A percentile compares a stretch with the other conserved stretches of the same genome.
These are phyloP conservation scores for Prunella strophiata DNA, from an alignment of 2,797 vertebrate genomes.

Conservation along the genomic window DNA sequence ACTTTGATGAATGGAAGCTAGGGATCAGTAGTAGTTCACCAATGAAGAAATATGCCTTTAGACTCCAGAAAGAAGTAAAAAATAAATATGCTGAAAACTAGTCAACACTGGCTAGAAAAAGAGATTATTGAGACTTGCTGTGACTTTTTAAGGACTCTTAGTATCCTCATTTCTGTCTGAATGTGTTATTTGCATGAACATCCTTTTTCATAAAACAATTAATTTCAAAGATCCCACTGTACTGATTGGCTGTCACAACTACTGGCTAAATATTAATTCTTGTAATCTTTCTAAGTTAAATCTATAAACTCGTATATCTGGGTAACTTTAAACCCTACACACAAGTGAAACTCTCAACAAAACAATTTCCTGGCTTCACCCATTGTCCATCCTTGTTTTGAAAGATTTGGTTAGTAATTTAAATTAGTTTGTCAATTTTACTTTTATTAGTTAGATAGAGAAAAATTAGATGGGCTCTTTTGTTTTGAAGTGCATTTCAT, in stretches of 20 bases:
- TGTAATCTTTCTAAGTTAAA: neutral
- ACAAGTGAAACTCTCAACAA: neutral
- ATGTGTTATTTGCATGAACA: neutral
- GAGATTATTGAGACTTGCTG: neutral
- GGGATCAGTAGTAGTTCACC: neutral
- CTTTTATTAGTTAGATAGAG: neutral
- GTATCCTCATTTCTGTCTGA: neutral
- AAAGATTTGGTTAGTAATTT: neutral
- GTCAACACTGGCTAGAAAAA: neutral
- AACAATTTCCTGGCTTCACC: neutral
- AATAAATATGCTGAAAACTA: neutral
- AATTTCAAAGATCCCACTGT: constrained; percentile 18
- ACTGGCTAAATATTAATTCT: constrained; percentile 11
- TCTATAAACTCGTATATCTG: neutral
- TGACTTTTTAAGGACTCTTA: neutral
- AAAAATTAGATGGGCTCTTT: neutral
- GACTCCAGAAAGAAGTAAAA: neutral
- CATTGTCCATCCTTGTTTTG: neutral
- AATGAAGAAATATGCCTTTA: neutral
- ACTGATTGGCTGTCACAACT: constrained; percentile 5
- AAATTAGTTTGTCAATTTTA: neutral
- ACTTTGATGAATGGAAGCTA: neutral
- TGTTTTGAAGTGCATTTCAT: neutral
- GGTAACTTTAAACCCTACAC: neutral
- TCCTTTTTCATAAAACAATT: constrained; percentile 8